These are phyloP conservation scores for Melospiza melodia DNA, from an alignment of 2,113 vertebrate genomes.

Conservation along the genomic window DNA sequence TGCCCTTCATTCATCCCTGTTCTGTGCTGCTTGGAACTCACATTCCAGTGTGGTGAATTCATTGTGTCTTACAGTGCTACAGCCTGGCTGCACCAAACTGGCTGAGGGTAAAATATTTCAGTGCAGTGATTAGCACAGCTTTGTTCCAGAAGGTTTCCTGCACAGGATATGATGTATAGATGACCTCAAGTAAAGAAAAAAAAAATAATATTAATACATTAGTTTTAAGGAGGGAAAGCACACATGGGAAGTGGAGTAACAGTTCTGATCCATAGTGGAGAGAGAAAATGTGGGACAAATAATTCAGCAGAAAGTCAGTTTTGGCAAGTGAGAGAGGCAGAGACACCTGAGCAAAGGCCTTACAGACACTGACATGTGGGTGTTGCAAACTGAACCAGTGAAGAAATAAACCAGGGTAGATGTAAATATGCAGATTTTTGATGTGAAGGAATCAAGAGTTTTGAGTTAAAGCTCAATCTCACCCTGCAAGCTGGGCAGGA, in stretches of 20 bases:
- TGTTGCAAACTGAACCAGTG: neutral
- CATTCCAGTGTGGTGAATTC: neutral
- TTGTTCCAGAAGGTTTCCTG: neutral
- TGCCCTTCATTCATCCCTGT: slow-evolving; percentile 15
- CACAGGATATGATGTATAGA: neutral
- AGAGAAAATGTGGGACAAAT: neutral
- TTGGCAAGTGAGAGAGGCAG: neutral
- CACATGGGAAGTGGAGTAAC: neutral
- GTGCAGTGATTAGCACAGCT: neutral
- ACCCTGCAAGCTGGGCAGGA: neutral
- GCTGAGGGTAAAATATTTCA: neutral
- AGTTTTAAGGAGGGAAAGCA: neutral
- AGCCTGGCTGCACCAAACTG: neutral
- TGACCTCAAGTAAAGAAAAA: neutral
- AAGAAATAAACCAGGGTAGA: neutral
- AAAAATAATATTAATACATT: neutral
- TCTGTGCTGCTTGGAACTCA: neutral
- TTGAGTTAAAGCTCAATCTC: neutral
- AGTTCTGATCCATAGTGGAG: neutral
- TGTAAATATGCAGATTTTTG: neutral
- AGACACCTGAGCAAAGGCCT: neutral
- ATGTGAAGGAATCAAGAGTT: neutral
- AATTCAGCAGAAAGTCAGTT: neutral
- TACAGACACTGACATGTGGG: too few species aligned
- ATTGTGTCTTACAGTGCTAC: neutral